Evolutionary conservation across 2,888 invertebrate species (phyloP).

Genomic region (Phyllotreta striolata): DNA sequence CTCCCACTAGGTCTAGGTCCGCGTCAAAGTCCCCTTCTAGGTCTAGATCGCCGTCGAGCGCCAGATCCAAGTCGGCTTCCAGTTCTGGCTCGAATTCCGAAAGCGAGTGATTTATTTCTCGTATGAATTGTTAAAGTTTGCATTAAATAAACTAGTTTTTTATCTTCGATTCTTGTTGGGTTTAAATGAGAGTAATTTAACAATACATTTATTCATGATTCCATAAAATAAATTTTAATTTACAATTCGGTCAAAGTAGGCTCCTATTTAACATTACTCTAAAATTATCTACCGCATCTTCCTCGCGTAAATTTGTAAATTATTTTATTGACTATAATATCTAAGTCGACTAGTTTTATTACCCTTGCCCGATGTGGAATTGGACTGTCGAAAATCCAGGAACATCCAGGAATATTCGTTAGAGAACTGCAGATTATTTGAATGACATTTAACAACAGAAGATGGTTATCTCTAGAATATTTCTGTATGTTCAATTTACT

Average conservation of each 20-base stretch:
- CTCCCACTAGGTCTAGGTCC: constrained; percentile 53
- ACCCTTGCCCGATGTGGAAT: neutral
- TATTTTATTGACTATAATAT: constrained; percentile 20
- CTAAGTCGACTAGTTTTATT: constrained; percentile 17
- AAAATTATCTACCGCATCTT: constrained; percentile 25
- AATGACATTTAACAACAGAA: too few relatives aligned
- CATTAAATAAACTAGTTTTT: too few relatives aligned
- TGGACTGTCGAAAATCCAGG: neutral
- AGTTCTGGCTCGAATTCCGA: constrained; percentile 41
- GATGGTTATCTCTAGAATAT: too few relatives aligned
- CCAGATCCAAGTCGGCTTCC: constrained; percentile 47
- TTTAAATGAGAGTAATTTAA: constrained; percentile 9
- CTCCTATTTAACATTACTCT: constrained; percentile 20
- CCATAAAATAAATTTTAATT: constrained; percentile 21
- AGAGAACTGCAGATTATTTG: too few relatives aligned
- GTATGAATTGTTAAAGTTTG: too few relatives aligned
- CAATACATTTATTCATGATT: constrained; percentile 28
- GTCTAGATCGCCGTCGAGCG: constrained; percentile 57
- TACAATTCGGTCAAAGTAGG: neutral
- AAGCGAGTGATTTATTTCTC: constrained; percentile 40
- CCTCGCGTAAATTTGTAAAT: constrained; percentile 18
- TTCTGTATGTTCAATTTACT: too few relatives aligned
- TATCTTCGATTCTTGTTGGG: too few relatives aligned
- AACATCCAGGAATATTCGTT: too few relatives aligned
- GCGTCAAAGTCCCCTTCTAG: constrained; percentile 59